Base-by-base conservation (phyloP, 1,140 invertebrate species). In the Teleogryllus occipitalis region DNA sequence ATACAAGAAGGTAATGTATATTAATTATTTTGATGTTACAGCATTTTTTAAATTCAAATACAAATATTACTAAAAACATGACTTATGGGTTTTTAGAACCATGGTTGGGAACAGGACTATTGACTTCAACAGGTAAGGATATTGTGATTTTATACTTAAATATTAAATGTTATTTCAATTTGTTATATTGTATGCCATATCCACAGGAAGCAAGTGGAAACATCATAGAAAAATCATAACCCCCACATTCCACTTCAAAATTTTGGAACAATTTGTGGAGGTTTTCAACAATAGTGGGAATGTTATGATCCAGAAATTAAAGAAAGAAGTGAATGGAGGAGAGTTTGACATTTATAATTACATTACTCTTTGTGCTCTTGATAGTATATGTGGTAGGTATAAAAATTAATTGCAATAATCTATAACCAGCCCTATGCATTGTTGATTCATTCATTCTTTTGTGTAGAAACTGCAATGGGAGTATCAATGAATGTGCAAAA, bases 381-480 rank as follows among this genome's bases (percentile, higher is more conserved):
- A 92, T 82, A 89, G 91, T 54, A 92, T 91, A 78, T 90, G 89
- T 85, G 90, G 92, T 84, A 89, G 88, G 72, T 89, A 1, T 78
- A 14, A 77, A 49, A 8, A 75, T 22, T 15, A 15, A 15, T 75
- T 27, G n/a, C n/a, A 15, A 18, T 75, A 75, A 75, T 12, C 27
- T 22, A 27, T 27, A 75, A 22, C 46, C 14, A 4, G 3, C n/a
- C 3, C 3, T 76, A 3, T 46, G 12, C 14, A 2, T 22, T 46
- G 22, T 76, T 12, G 3, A 46, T 22, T 22, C 0, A 5, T 76
- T 3, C 3, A 14, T 3, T 12, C 39, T 18, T n/a, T 77, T 54
- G 81, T 88, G 3, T 84, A 93, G 94, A 97, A 87, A 93, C 93
- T 18, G 93, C 95, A 14, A 96, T 97, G 94, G 96, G 96, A 7